Evolutionary conservation across 1,140 invertebrate genomes (phyloP), one percentile per base, ranked within the genome.

Genomic region (Gonioctena quinquepunctata): DNA sequence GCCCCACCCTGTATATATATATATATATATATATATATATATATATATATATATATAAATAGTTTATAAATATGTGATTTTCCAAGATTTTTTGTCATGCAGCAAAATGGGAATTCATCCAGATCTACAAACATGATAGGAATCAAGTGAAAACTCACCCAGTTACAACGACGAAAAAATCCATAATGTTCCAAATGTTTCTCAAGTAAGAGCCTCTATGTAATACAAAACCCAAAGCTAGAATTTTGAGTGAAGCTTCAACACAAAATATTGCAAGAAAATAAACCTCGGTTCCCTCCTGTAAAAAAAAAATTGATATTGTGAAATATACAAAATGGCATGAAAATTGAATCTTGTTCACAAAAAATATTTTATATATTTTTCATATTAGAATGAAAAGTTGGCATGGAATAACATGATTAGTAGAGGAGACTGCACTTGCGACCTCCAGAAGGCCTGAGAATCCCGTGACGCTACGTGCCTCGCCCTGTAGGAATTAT

Each of bases 131-230:
- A 42, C 33, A 42, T 42, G 2, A 22, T 26, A 11, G 75, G 11
- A 59, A 23, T 23, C n/a, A 59, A 59, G 8, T 23, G 19, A 59
- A 23, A 23, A 92, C 95, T 94, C 90, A 99, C 97, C 98, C 98
- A 84, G 98, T 99, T 82, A 99, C 94, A 87, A 99, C 98, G 85
- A 99, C 98, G 88, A 99, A 96, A 90, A 99, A 99, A 91, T 99
- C 98, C 97, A 99, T 99, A 84, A 99, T 98, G 91, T 99, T 99
- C 98, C 98, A 99, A 88, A 99, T 93, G 89, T 99, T 99, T 85
- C 98, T 91, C 85, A 99, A 91, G 89, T 99, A 99, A 83, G 98
- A 97, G 84, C 95, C 96, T 88, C 94, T 95, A 90, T 99, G 98
- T 86, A 99, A 91, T 87, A 96, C 93, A 90, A 99, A 99, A 87